These are phyloP conservation scores for Netelia inedita DNA, from an alignment of 2,888 invertebrate genomes.

Conservation along the genomic window DNA sequence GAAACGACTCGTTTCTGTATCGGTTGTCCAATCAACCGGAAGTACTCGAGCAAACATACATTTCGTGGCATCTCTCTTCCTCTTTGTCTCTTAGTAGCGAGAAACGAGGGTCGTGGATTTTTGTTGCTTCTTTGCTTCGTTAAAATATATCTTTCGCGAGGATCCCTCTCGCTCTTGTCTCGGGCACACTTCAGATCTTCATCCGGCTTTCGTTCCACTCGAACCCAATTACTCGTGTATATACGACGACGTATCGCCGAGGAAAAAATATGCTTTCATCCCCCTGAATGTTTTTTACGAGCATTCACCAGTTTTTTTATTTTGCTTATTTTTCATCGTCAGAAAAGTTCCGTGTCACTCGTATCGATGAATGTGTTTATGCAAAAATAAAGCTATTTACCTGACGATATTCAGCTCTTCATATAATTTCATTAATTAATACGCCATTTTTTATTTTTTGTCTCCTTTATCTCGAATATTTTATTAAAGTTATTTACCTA, in stretches of 20 bases:
- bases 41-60: constrained; percentile 32
- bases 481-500: too few relatives aligned
- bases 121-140: background rate
- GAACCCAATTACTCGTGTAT: constrained; percentile 10
- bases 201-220: background rate
- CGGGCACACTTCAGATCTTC: background rate
- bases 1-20: constrained; percentile 1
- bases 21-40: constrained; percentile 36
- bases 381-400: too few relatives aligned
- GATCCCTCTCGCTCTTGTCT: background rate
- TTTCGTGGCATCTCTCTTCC: background rate
- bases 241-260: constrained; percentile 4
- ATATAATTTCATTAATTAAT: background rate
- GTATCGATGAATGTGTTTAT: background rate
- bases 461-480: too few relatives aligned
- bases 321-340: too few relatives aligned
- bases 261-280: background rate
- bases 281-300: background rate
- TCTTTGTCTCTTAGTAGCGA: background rate
- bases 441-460: background rate
- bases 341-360: background rate
- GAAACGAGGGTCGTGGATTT: background rate
- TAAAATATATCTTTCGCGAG: constrained; percentile 7
- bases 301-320: background rate
- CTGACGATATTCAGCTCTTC: too few relatives aligned